Percentiles rank a stretch among this genome's conserved stretches.
Conservation (phyloP, 2,888 invertebrate species). For the Nomada goodeniana region DNA sequence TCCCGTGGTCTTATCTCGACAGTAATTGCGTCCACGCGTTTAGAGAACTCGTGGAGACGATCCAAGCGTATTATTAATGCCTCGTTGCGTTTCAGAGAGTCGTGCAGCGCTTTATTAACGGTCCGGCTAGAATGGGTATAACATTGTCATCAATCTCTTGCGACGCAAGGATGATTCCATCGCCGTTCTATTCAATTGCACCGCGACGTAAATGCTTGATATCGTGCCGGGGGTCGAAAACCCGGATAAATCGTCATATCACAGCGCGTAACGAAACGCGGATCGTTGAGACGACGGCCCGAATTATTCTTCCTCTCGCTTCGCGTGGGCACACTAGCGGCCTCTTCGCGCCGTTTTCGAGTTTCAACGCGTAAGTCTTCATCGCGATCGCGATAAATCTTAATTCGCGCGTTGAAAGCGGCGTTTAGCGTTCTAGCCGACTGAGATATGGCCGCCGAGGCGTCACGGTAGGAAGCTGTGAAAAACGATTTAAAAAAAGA, state of each 20-base stretch:
- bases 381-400: constrained; percentile 78
- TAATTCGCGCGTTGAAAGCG: constrained; percentile 78
- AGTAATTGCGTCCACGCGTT: neutral
- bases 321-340: too few species aligned
- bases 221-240: too few species aligned
- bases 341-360: too few species aligned
- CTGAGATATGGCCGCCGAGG: constrained; percentile 70
- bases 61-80: constrained; percentile 18
- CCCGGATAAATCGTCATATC: too few species aligned
- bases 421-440: constrained; percentile 74
- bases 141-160: constrained; percentile 6
- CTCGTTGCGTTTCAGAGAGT: constrained; percentile 9
- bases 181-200: neutral
- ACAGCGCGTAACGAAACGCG: too few species aligned
- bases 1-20: constrained; percentile 11
- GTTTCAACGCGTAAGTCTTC: constrained; percentile 71
- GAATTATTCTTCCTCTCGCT: too few species aligned
- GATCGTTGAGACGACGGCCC: too few species aligned
- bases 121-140: neutral
- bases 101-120: constrained; percentile 5
- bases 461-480: constrained; percentile 17
- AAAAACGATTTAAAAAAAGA: neutral
- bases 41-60: constrained; percentile 12
- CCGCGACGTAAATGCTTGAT: too few species aligned
- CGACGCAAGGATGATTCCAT: neutral